phyloP scores from a whole-genome alignment of 2,888 invertebrate species.

The Nipponacmea schrenckii region DNA sequence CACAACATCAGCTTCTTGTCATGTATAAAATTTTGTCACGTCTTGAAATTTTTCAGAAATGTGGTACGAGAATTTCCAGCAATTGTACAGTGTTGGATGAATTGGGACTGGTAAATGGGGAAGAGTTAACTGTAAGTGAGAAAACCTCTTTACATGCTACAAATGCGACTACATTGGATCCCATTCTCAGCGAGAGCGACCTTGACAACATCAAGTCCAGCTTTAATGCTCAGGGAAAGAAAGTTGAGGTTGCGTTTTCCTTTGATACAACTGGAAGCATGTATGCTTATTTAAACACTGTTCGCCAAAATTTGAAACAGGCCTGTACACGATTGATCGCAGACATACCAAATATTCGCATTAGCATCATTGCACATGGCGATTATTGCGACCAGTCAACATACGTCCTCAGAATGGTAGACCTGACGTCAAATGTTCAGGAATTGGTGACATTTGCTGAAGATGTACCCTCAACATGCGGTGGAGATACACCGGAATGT shows the following conservation, averaged over 20 bases:
- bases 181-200: not conserved
- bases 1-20: too few relatives aligned
- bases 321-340: slow-evolving; percentile 49
- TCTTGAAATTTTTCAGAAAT: not conserved
- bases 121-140: not conserved
- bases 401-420: slow-evolving; percentile 48
- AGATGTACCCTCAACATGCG: slow-evolving; percentile 45
- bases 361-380: slow-evolving; percentile 62
- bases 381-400: slow-evolving; percentile 56
- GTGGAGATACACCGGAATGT: slow-evolving; percentile 61
- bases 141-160: not conserved
- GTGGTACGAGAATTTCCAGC: not conserved
- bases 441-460: slow-evolving; percentile 48
- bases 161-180: not conserved
- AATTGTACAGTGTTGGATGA: slow-evolving; percentile 22
- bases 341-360: slow-evolving; percentile 57
- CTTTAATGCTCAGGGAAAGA: slow-evolving; percentile 49
- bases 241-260: slow-evolving; percentile 62
- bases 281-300: slow-evolving; percentile 49
- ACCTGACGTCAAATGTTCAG: slow-evolving; percentile 56
- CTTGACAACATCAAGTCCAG: slow-evolving; percentile 46
- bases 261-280: slow-evolving; percentile 66
- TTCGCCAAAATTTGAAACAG: slow-evolving; percentile 47
- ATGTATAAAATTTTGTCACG: too few relatives aligned
- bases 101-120: slow-evolving; percentile 30